Conservation (phyloP, 2,797 vertebrate genomes). For the Sarcophilus harrisii region DNA sequence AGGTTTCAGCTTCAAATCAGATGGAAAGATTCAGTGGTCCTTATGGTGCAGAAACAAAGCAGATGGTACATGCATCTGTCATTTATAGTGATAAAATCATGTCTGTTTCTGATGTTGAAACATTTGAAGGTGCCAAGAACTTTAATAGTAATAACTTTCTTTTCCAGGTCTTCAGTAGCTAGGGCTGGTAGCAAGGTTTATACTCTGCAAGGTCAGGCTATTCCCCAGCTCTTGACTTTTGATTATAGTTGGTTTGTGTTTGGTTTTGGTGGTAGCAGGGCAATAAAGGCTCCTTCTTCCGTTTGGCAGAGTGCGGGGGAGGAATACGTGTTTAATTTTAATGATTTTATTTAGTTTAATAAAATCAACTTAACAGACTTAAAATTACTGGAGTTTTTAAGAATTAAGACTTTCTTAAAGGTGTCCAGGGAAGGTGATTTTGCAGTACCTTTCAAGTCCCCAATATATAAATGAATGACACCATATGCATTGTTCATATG, state of each 20-base stretch:
- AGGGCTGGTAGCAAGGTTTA: not conserved
- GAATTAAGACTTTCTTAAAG: not conserved
- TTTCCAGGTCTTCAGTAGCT: not conserved
- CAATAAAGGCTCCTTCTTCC: not conserved
- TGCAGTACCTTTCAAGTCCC: not conserved
- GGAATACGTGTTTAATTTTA: not conserved
- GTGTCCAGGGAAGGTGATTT: not conserved
- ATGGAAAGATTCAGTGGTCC: not conserved
- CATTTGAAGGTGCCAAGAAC: not conserved
- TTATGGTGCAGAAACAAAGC: not conserved
- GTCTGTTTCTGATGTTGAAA: not conserved
- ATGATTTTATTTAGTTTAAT: not conserved
- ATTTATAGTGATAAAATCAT: not conserved
- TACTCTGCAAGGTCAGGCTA: not conserved
- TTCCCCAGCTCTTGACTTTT: not conserved
- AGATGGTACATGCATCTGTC: not conserved
- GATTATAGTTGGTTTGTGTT: not conserved
- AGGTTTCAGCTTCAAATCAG: not conserved
- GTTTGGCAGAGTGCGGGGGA: not conserved
- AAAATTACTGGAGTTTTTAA: not conserved
- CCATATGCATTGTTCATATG: not conserved
- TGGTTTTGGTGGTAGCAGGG: not conserved
- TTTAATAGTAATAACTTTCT: not conserved
- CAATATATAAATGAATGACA: not conserved
- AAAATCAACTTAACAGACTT: not conserved